phyloP scores from a whole-genome alignment of 2,113 vertebrate species.

The Serinus canaria region DNA sequence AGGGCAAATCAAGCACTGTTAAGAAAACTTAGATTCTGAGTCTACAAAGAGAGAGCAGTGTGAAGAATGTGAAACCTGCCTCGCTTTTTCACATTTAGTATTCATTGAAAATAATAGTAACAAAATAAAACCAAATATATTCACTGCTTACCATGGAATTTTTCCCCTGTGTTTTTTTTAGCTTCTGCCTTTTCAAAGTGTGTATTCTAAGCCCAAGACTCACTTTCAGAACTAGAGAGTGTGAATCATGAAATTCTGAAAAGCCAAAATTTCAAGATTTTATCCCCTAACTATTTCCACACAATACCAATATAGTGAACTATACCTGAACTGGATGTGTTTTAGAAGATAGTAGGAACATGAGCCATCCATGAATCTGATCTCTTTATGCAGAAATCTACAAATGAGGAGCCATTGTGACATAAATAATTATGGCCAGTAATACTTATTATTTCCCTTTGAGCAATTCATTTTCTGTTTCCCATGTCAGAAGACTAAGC shows the following conservation, averaged over 20 bases:
- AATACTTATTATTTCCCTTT: background rate
- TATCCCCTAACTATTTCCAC: background rate
- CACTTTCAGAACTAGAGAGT: background rate
- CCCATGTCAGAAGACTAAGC: background rate
- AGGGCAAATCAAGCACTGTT: background rate
- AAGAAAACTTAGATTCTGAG: background rate
- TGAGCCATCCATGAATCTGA: background rate
- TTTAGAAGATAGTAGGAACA: background rate
- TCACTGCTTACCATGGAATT: background rate
- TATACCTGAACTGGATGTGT: background rate
- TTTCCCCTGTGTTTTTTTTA: background rate
- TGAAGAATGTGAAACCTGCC: background rate
- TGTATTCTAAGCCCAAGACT: background rate
- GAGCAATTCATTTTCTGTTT: background rate
- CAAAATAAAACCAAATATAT: background rate
- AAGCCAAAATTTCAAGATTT: background rate
- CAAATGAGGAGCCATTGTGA: background rate
- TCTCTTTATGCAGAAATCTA: background rate
- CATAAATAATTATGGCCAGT: background rate
- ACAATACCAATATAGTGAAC: accelerated
- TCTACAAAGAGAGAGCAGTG: background rate
- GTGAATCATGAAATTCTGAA: background rate
- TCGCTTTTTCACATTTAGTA: background rate
- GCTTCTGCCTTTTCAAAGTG: background rate
- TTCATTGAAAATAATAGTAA: background rate